Percentiles rank a stretch among this genome's conserved stretches.
These are phyloP conservation scores for Arrhamphus sclerolepis DNA, from an alignment of 2,797 vertebrate species.

Conservation along the genomic window DNA sequence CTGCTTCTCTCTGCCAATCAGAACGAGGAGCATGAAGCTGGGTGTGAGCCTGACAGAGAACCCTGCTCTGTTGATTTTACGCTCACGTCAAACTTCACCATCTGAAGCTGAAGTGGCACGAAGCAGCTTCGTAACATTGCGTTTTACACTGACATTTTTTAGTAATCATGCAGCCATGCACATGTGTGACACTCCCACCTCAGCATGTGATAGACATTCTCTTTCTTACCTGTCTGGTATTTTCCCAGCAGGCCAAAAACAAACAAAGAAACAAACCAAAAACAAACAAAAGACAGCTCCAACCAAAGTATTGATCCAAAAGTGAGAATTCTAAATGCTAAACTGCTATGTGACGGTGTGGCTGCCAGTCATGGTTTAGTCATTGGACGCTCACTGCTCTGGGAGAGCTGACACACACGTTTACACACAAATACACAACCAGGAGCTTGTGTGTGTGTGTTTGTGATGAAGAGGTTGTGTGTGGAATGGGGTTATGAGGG, in stretches of 20 bases:
- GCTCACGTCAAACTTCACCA: no score
- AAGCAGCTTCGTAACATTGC: no score
- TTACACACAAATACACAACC: constrained; percentile 40
- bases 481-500: constrained; percentile 51
- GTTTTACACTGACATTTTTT: no score
- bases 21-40: neutral
- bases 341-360: constrained; percentile 35
- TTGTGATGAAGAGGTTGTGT: constrained; percentile 13
- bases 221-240: constrained; percentile 55
- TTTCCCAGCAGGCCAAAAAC: constrained; percentile 18
- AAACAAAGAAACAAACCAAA: neutral
- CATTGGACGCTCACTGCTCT: constrained; percentile 26
- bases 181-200: neutral
- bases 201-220: neutral
- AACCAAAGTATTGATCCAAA: constrained; percentile 60
- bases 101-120: no score
- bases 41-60: neutral
- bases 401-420: constrained; percentile 59
- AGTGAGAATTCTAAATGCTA: constrained; percentile 39
- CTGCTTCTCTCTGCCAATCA: neutral
- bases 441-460: constrained; percentile 15
- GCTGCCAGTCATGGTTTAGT: constrained; percentile 52
- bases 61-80: neutral
- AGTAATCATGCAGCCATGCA: neutral
- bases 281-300: neutral